Conservation (phyloP, 2,797 vertebrate genomes). For the Cynopterus sphinx region DNA sequence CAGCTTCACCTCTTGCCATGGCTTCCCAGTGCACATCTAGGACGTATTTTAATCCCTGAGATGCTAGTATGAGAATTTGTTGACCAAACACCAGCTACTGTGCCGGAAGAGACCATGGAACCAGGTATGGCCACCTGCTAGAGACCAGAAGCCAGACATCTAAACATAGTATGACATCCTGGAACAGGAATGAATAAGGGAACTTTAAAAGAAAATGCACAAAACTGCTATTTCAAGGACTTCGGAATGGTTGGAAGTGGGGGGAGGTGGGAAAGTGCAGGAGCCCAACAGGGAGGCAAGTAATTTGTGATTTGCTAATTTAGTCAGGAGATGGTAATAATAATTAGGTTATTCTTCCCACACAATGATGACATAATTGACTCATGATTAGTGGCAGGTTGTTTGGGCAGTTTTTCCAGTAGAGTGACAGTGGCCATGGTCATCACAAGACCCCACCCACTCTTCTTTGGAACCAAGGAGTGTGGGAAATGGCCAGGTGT, state of each 20-base stretch:
- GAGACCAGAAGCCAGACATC: neutral
- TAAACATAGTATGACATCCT: neutral
- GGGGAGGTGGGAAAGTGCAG: neutral
- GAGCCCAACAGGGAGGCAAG: neutral
- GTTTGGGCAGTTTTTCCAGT: constrained; percentile 69
- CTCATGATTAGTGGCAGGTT: neutral
- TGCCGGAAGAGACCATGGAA: neutral
- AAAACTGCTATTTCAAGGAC: neutral
- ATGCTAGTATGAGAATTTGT: neutral
- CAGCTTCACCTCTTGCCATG: neutral
- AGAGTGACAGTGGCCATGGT: neutral
- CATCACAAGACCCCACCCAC: constrained; percentile 23
- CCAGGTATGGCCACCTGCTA: neutral
- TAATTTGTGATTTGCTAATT: constrained; percentile 37
- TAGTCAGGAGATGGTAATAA: neutral
- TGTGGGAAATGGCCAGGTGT: neutral
- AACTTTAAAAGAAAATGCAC: neutral
- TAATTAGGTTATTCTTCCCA: constrained; percentile 62
- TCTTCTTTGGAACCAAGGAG: neutral
- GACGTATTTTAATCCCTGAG: neutral
- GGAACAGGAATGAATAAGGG: neutral
- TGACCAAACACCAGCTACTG: neutral
- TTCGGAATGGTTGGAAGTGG: neutral
- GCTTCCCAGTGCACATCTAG: neutral
- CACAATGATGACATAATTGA: constrained; percentile 50